Percentiles rank a stretch among this genome's conserved stretches.
Evolutionary conservation across 2,113 vertebrate species (phyloP).

Genomic region (Poecile atricapillus): DNA sequence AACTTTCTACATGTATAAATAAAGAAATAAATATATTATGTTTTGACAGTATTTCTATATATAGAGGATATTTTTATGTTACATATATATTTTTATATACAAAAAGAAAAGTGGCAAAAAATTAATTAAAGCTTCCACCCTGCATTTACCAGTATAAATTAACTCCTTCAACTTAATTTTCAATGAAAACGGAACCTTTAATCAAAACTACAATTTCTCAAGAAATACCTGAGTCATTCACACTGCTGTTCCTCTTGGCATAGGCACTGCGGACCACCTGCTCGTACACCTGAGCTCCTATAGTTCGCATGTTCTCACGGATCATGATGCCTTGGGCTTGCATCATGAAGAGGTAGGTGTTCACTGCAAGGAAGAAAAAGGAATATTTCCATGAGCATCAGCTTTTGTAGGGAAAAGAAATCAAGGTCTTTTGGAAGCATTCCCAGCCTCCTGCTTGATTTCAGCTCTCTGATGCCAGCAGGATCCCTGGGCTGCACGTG

Average conservation of each 20-base stretch:
- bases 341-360: conserved; percentile 99
- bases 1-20: neutral
- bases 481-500: accelerated
- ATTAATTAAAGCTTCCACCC: neutral
- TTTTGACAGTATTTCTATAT: neutral
- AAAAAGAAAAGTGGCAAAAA: neutral
- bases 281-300: conserved; percentile 93
- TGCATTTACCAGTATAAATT: neutral
- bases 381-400: neutral
- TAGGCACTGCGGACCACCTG: conserved; percentile 95
- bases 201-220: neutral
- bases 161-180: neutral
- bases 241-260: conserved; percentile 79
- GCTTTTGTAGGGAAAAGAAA: neutral
- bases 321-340: conserved; percentile 94
- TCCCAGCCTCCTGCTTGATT: neutral
- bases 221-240: conserved; percentile 88
- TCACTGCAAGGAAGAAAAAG: conserved; percentile 76
- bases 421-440: neutral
- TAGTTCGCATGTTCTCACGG: conserved; percentile 89
- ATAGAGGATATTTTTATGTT: neutral
- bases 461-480: neutral
- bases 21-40: neutral
- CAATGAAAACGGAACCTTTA: neutral
- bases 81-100: neutral